phyloP scores from a whole-genome alignment of 2,113 vertebrate genomes.

The Patagioenas fasciata region DNA sequence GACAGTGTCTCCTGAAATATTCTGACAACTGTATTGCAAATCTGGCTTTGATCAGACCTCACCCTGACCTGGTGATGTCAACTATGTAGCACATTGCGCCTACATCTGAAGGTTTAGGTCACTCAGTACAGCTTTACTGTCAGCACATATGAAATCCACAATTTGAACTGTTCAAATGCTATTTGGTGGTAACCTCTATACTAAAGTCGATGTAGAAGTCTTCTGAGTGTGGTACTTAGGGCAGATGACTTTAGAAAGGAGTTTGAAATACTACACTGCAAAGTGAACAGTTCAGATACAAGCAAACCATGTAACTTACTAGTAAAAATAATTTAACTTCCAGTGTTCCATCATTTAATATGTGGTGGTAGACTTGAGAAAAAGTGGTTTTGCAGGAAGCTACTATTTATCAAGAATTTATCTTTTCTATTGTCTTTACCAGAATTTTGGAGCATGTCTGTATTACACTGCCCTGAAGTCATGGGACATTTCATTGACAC shows the following conservation, averaged over 20 bases:
- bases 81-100: not conserved
- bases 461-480: conserved; percentile 32
- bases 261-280: not conserved
- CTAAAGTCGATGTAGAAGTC: not conserved
- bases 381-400: not conserved
- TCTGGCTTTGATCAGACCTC: not conserved
- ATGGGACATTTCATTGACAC: not conserved
- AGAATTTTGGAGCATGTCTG: conserved; percentile 22
- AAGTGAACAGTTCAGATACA: not conserved
- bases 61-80: not conserved
- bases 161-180: not conserved
- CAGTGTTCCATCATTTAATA: not conserved
- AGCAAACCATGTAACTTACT: not conserved
- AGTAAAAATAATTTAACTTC: not conserved
- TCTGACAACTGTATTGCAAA: not conserved
- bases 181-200: not conserved
- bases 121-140: not conserved
- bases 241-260: not conserved
- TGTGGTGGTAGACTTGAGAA: not conserved
- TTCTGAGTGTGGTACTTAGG: not conserved
- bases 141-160: not conserved
- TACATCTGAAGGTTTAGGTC: not conserved
- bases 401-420: conserved; percentile 27
- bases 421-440: not conserved
- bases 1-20: not conserved